These are phyloP conservation scores for Enteromius trimaculatus DNA, from an alignment of 2,797 vertebrate genomes.

Conservation along the genomic window DNA sequence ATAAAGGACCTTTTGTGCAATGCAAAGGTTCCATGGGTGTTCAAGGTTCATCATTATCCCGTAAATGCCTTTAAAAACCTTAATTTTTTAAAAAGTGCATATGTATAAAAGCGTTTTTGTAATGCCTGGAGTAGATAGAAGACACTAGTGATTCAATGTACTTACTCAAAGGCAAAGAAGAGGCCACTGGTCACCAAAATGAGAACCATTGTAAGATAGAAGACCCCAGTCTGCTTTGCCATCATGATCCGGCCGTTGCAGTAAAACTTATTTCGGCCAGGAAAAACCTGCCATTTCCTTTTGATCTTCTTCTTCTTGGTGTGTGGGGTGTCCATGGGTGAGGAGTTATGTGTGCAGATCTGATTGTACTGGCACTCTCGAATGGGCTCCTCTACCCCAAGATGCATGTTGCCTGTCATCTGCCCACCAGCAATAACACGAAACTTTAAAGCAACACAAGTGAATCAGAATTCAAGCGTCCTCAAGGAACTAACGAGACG, in stretches of 20 bases:
- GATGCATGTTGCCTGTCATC: slow-evolving; percentile 74
- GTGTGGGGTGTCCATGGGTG: slow-evolving; percentile 86
- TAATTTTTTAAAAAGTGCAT: not conserved
- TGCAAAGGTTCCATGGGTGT: not conserved
- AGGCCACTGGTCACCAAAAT: slow-evolving; percentile 93
- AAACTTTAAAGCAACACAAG: slow-evolving; percentile 14
- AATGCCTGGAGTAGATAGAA: not conserved
- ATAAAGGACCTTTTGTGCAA: not conserved
- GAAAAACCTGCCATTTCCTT: slow-evolving; percentile 94
- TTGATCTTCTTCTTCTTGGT: slow-evolving; percentile 80
- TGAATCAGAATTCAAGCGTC: not conserved
- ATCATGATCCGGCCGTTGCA: slow-evolving; percentile 95
- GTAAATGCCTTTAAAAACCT: not conserved
- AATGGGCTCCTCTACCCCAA: slow-evolving; percentile 83
- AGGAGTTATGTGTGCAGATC: slow-evolving; percentile 89
- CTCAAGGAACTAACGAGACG: slow-evolving; percentile 3
- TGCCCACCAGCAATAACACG: slow-evolving; percentile 18
- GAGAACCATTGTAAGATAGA: slow-evolving; percentile 91
- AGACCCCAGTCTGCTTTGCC: slow-evolving; percentile 91
- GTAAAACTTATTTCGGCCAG: slow-evolving; percentile 92
- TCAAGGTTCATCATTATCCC: not conserved
- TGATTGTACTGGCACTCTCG: slow-evolving; percentile 90
- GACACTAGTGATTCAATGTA: slow-evolving; percentile 53
- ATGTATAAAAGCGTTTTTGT: not conserved
- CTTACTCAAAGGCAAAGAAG: slow-evolving; percentile 98